Evolutionary conservation across 2,888 invertebrate species (phyloP).

Genomic region (Junonia oenone): DNA sequence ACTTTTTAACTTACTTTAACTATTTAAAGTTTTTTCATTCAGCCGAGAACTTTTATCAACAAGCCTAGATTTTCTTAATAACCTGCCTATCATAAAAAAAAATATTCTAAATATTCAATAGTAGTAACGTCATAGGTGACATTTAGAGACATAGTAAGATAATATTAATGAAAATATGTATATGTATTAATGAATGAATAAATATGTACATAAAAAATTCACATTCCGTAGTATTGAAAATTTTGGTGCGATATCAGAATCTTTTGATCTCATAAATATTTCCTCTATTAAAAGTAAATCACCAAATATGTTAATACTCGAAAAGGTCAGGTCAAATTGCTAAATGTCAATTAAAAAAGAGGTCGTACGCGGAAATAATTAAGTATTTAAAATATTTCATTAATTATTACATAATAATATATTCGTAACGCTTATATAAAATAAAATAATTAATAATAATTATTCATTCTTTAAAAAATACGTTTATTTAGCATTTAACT

Average conservation of each 20-base stretch:
- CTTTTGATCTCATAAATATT: background rate
- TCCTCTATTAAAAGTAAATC: background rate
- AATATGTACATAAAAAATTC: background rate
- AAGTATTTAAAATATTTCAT: background rate
- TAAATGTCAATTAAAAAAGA: background rate
- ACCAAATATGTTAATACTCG: background rate
- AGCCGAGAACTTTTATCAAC: too few species aligned
- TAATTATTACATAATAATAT: background rate
- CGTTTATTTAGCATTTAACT: too few species aligned
- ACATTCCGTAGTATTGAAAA: background rate
- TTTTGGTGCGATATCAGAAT: background rate
- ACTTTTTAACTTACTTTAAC: too few species aligned
- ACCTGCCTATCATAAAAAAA: too few species aligned
- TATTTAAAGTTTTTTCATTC: too few species aligned
- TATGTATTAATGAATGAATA: background rate
- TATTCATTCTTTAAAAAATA: too few species aligned
- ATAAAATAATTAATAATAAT: too few species aligned
- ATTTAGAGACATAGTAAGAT: background rate
- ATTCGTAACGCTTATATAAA: background rate
- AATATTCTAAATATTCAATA: background rate
- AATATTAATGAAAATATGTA: background rate
- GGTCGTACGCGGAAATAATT: background rate
- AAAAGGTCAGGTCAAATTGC: slow-evolving; percentile 1
- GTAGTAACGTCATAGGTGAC: background rate
- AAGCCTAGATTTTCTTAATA: too few species aligned